These are phyloP conservation scores for Simalia tracyae DNA, from an alignment of 2,797 vertebrate genomes.

Conservation along the genomic window DNA sequence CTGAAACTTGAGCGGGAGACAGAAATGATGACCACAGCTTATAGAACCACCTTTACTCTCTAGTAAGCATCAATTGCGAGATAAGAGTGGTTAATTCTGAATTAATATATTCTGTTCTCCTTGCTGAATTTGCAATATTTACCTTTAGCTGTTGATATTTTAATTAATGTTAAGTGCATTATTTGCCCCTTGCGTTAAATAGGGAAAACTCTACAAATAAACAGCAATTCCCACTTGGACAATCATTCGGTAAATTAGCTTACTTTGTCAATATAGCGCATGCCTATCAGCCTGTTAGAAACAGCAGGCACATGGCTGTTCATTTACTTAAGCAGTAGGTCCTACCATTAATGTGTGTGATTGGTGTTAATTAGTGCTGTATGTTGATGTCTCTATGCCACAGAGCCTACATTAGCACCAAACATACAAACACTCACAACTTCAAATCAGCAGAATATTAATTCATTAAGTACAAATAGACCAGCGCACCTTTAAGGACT, in stretches of 20 bases:
- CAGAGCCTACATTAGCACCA: conserved; percentile 65
- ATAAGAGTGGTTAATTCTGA: conserved; percentile 47
- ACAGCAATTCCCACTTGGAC: conserved; percentile 81
- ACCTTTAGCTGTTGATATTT: conserved; percentile 77
- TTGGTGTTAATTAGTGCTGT: conserved; percentile 81
- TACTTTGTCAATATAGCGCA: conserved; percentile 80
- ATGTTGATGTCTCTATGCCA: conserved; percentile 70
- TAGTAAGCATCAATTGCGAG: conserved; percentile 36
- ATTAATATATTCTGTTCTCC: conserved; percentile 50
- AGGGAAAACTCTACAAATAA: conserved; percentile 78
- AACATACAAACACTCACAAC: neutral
- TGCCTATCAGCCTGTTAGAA: conserved; percentile 77
- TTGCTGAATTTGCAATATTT: conserved; percentile 68
- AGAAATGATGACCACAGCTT: neutral
- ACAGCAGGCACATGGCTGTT: conserved; percentile 80
- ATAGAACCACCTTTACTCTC: conserved; percentile 5
- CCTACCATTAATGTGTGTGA: conserved; percentile 80
- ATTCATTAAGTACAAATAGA: conserved; percentile 72
- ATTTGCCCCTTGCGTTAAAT: conserved; percentile 77
- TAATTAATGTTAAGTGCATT: conserved; percentile 78
- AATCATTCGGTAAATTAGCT: conserved; percentile 80
- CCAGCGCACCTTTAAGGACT: conserved; percentile 47
- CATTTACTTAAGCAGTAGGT: conserved; percentile 84
- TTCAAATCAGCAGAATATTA: conserved; percentile 71
- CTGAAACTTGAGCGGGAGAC: neutral